These are phyloP conservation scores for Fringilla coelebs DNA, from an alignment of 2,797 vertebrate genomes.

Conservation along the genomic window DNA sequence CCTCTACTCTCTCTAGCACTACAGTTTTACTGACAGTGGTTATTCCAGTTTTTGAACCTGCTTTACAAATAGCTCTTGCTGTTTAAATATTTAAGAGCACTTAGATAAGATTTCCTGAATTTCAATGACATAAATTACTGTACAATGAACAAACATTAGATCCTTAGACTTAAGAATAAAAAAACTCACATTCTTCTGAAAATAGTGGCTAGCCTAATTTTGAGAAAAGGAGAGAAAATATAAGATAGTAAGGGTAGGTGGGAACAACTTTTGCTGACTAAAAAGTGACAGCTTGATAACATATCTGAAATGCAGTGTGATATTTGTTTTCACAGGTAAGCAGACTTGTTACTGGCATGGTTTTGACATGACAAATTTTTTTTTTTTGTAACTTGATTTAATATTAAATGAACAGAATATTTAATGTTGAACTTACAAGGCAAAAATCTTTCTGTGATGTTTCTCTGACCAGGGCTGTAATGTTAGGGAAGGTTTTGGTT, in stretches of 20 bases:
- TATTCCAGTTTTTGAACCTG: neutral
- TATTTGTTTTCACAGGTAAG: neutral
- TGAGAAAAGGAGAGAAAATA: neutral
- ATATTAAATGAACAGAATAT: neutral
- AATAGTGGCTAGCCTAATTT: neutral
- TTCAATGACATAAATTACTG: neutral
- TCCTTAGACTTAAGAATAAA: neutral
- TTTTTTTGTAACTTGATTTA: neutral
- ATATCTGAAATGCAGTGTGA: neutral
- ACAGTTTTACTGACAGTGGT: neutral
- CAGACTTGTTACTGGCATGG: neutral
- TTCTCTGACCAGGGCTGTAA: neutral
- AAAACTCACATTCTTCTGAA: accelerated
- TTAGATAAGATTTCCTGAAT: neutral
- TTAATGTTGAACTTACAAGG: neutral
- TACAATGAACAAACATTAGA: neutral
- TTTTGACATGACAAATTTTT: neutral
- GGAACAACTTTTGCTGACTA: neutral
- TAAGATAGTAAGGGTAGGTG: neutral
- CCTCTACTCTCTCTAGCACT: neutral
- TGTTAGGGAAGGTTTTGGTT: neutral
- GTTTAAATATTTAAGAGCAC: neutral
- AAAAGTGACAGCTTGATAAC: neutral
- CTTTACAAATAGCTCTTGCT: neutral
- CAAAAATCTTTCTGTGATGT: neutral